Conservation (phyloP, 2,113 vertebrate genomes). For the Corynorhinus townsendii region DNA sequence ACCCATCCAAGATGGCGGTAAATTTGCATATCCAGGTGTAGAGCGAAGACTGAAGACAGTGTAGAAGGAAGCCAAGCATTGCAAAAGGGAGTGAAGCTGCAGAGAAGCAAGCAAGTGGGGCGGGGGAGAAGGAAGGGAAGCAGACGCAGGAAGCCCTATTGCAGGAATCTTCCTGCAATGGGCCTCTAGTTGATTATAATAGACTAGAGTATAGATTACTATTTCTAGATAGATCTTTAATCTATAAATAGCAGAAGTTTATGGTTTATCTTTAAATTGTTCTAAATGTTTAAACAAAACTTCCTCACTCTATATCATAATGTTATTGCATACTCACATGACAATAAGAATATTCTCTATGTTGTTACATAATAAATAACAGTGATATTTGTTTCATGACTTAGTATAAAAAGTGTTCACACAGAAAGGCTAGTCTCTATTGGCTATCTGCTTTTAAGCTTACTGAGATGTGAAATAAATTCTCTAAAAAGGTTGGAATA, state of each 20-base stretch:
- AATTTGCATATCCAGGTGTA: too few relatives aligned
- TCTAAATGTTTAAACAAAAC: not conserved
- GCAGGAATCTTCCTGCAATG: too few relatives aligned
- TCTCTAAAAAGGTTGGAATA: not conserved
- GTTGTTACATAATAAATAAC: not conserved
- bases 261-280: not conserved
- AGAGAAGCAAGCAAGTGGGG: too few relatives aligned
- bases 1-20: too few relatives aligned
- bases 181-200: not conserved
- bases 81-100: too few relatives aligned
- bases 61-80: too few relatives aligned
- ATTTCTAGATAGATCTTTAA: not conserved
- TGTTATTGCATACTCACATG: not conserved
- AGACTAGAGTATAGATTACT: not conserved
- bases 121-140: too few relatives aligned
- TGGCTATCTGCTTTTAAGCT: not conserved
- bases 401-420: not conserved
- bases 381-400: not conserved
- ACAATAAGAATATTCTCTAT: not conserved
- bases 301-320: not conserved
- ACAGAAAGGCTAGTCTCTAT: not conserved
- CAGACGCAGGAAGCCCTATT: too few relatives aligned
- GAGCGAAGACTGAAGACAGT: too few relatives aligned
- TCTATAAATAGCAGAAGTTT: not conserved
- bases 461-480: not conserved